Conservation (phyloP, 2,113 vertebrate genomes). For the Ageneiosus marmoratus region DNA sequence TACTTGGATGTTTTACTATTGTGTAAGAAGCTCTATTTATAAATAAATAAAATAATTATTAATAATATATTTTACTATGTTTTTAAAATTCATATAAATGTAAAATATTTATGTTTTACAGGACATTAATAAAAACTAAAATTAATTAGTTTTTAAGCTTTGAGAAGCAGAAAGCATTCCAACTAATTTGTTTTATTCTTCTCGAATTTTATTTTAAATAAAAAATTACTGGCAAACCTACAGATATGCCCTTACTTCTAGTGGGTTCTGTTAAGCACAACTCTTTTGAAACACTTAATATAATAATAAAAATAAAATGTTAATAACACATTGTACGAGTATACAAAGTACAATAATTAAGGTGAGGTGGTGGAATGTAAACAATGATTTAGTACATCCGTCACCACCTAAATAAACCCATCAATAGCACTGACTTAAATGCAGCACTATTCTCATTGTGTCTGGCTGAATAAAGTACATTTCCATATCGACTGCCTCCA, state of each 20-base stretch:
- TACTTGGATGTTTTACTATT: background rate
- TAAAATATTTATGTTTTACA: background rate
- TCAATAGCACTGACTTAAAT: background rate
- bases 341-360: background rate
- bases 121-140: background rate
- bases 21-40: background rate
- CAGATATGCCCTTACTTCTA: background rate
- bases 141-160: background rate
- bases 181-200: background rate
- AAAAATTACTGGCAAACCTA: background rate
- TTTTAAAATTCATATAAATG: background rate
- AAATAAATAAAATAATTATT: too few relatives aligned
- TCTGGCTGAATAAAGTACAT: slow-evolving; percentile 7
- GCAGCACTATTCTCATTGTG: background rate
- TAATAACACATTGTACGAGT: background rate
- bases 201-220: background rate
- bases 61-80: too few relatives aligned
- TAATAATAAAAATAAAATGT: background rate
- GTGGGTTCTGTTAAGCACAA: background rate
- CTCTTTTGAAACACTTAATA: background rate
- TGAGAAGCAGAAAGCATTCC: background rate
- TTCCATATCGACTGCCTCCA: slow-evolving; percentile 21
- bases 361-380: background rate
- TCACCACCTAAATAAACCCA: background rate
- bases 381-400: background rate